Base-by-base conservation (phyloP, 2,888 invertebrate genomes). In the Andrena bucephala region DNA sequence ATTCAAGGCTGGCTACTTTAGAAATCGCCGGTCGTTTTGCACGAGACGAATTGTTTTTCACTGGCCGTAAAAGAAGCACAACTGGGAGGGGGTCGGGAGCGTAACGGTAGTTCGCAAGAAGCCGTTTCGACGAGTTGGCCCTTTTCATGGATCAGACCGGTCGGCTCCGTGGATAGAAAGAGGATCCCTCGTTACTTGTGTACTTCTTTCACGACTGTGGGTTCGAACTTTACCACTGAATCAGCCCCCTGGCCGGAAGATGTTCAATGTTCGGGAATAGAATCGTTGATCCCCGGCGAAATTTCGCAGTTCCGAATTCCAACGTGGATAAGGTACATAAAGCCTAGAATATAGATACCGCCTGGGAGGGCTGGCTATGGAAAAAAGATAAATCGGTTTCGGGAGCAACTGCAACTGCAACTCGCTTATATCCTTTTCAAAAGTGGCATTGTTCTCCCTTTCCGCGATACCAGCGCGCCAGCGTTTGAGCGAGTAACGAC, bases 41-140 rank as follows among this genome's bases (percentile, higher is more conserved):
- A 76, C 57, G 71, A 66, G 77, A 77, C 79, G 85, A 85, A 87
- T 87, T 87, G 87, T 87, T 87, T 87, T 85, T 85, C 85, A 87
- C 73, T 73, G 87, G 52, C 65, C 76, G 73, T 87, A 85, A 87
- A 87, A 84, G 71, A 77, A 68, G 62, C 66, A 20, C 24, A 24
- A 42, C 42, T 42, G 57, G 57, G 54, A 36, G n/a, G 50, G 68
- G 27, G 60, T 29, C 20, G 27, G 67, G 71, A 16, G 33, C 69
- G 65, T 80, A 69, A 73, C 77, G 73, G 52, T 42, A 81, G 81
- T 77, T 85, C 72, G 79, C 77, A 84, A 84, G 83, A 81, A 77
- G 68, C 67, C 74, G 79, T 85, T 80, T 62, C 75, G 57, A 77
- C 73, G 63, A 79, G 67, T 77, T 65, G 68, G 76, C 74, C 74